These are phyloP conservation scores for Pseudoatta argentina DNA, from an alignment of 1,140 invertebrate species.

Conservation along the genomic window DNA sequence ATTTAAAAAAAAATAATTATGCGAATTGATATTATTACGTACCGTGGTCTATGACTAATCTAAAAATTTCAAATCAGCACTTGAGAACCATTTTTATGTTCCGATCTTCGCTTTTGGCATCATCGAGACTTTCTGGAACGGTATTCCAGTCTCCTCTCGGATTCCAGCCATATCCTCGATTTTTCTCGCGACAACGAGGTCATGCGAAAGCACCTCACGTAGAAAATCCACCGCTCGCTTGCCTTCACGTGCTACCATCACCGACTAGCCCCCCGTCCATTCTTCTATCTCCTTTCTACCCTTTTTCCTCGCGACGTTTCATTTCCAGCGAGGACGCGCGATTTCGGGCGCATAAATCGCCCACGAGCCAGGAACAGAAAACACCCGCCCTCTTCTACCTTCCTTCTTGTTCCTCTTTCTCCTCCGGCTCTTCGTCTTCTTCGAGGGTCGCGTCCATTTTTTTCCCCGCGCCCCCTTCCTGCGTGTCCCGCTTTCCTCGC, in stretches of 20 bases:
- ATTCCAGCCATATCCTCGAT: slow-evolving; percentile 55
- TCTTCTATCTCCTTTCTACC: slow-evolving; percentile 17
- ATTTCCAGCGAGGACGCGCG: slow-evolving; percentile 67
- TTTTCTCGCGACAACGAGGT: slow-evolving; percentile 65
- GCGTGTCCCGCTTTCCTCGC: slow-evolving; percentile 72
- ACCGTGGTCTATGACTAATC: background rate
- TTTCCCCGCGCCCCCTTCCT: slow-evolving; percentile 13
- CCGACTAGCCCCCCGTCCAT: slow-evolving; percentile 13
- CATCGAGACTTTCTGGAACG: background rate
- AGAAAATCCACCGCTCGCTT: slow-evolving; percentile 51
- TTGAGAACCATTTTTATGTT: slow-evolving; percentile 22
- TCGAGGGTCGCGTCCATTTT: slow-evolving; percentile 54
- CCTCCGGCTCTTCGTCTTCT: slow-evolving; percentile 52
- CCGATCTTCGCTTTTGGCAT: slow-evolving; percentile 36
- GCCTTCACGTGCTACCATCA: slow-evolving; percentile 33
- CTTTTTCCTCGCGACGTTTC: slow-evolving; percentile 68
- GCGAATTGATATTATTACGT: background rate
- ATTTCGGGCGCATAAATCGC: slow-evolving; percentile 76
- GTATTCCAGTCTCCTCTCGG: slow-evolving; percentile 12
- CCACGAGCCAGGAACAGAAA: slow-evolving; percentile 74
- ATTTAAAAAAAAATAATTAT: background rate
- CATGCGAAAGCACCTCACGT: slow-evolving; percentile 69
- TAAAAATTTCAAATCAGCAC: slow-evolving; percentile 5
- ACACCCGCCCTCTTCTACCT: slow-evolving; percentile 64
- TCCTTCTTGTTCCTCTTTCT: slow-evolving; percentile 58